phyloP scores from a whole-genome alignment of 1,140 invertebrate genomes.

The Eulimnadia texana region DNA sequence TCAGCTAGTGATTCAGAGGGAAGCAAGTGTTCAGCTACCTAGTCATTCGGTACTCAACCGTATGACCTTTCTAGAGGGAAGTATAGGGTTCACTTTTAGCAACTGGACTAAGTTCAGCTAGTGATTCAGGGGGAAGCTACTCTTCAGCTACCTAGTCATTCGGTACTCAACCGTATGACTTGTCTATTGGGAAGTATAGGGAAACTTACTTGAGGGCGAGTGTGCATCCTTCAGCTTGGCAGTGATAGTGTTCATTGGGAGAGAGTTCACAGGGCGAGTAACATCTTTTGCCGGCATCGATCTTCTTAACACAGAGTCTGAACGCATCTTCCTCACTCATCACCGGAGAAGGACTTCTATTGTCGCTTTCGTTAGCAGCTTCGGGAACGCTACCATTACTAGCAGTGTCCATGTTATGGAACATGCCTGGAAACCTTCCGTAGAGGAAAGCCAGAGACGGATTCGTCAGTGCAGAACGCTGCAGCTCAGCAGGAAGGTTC shows the following conservation, averaged over 20 bases:
- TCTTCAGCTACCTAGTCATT: too few relatives aligned
- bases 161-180: too few relatives aligned
- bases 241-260: constrained; percentile 65
- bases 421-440: not conserved
- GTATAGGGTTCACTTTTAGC: too few relatives aligned
- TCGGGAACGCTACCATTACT: not conserved
- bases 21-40: too few relatives aligned
- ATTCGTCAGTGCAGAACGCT: not conserved
- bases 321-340: constrained; percentile 13
- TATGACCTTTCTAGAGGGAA: too few relatives aligned
- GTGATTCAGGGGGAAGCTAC: too few relatives aligned
- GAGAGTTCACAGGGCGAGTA: constrained; percentile 46
- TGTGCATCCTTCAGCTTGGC: constrained; percentile 47
- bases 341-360: constrained; percentile 7
- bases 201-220: constrained; percentile 44
- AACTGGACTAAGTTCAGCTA: too few relatives aligned
- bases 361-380: not conserved
- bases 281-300: constrained; percentile 2
- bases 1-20: too few relatives aligned
- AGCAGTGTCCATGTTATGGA: not conserved
- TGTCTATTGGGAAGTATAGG: not conserved
- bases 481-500: not conserved
- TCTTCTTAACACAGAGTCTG: not conserved
- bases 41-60: too few relatives aligned
- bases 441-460: constrained; percentile 1